Base-by-base conservation (phyloP, 2,888 invertebrate genomes). In the Galerucella calmariensis region DNA sequence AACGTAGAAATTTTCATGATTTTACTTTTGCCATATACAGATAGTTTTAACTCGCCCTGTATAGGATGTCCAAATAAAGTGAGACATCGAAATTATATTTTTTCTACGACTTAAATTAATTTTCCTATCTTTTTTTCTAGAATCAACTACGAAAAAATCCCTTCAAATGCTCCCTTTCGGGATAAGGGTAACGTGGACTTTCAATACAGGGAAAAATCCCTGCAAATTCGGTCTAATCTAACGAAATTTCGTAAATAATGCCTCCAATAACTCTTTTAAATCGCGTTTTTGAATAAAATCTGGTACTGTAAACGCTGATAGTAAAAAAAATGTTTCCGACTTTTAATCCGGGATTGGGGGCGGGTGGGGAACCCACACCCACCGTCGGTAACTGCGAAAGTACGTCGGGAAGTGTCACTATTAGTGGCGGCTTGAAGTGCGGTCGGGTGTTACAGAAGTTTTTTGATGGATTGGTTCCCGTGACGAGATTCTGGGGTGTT, bases 401-500 rank as follows among this genome's bases (percentile, higher is more conserved):
- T 46, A 12, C 46, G 63, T 16, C 63, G 16, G 63, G 20, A 12
- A 65, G 63, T 46, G 46, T 44, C 10, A 63, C 35, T 41, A 41
- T 44, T 6, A 65, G 63, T 24, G 48, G 67, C 56, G 24, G 66
- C 10, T 20, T 35, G n/a, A 51, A 63, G 59, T 72, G 72, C 16
- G 58, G 16, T 24, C n/a, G 41, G 46, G n/a, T 67, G 4, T 10
- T 75, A 69, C 72, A 73, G 62, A 80, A 72, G 69, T 79, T 82
- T 77, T 81, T 81, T 76, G 79, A 82, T 67, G 79, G 76, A 69
- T 74, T 82, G 76, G 72, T 80, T 74, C 81, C 80, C 44, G 81
- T 83, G 67, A 82, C 82, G 16, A 79, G 82, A 74, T 77, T 82
- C 62, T 82, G 82, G 82, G 82, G 83, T 61, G 72, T 83, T 48